phyloP scores from a whole-genome alignment of 2,888 invertebrate species.

The Ochropleura plecta region DNA sequence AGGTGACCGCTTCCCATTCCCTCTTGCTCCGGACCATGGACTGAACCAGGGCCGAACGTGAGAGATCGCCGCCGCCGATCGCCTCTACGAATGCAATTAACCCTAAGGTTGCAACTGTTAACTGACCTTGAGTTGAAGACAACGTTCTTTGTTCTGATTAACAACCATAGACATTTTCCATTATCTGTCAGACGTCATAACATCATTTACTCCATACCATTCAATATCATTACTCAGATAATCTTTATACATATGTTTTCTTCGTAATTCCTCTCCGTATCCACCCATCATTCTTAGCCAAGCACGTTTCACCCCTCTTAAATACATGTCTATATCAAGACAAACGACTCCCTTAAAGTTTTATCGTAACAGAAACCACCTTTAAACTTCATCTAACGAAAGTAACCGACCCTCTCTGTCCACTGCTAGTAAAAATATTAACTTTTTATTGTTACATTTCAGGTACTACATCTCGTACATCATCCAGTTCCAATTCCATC shows the following conservation, averaged over 20 bases:
- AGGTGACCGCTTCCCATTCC: too few species aligned
- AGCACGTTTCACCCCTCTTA: too few species aligned
- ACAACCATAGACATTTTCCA: too few species aligned
- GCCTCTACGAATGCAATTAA: background rate
- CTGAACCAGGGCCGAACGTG: too few species aligned
- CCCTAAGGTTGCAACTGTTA: background rate
- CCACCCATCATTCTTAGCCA: background rate
- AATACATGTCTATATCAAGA: background rate
- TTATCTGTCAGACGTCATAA: background rate
- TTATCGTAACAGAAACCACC: background rate
- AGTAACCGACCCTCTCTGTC: background rate
- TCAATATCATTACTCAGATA: background rate
- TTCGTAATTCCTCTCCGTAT: background rate
- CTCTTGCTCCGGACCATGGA: too few species aligned
- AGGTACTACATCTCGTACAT: conserved; percentile 95
- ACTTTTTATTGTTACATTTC: conserved; percentile 19
- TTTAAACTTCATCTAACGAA: background rate
- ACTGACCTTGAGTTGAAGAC: background rate
- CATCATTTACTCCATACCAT: background rate
- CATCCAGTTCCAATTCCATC: conserved; percentile 96
- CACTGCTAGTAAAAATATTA: background rate
- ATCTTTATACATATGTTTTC: background rate
- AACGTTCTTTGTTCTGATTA: background rate
- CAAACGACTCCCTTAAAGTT: background rate
- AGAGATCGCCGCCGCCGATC: too few species aligned